Percentiles rank a stretch among this genome's conserved stretches.
phyloP scores from a whole-genome alignment of 2,888 invertebrate species.

The Steinernema carpocapsae region DNA sequence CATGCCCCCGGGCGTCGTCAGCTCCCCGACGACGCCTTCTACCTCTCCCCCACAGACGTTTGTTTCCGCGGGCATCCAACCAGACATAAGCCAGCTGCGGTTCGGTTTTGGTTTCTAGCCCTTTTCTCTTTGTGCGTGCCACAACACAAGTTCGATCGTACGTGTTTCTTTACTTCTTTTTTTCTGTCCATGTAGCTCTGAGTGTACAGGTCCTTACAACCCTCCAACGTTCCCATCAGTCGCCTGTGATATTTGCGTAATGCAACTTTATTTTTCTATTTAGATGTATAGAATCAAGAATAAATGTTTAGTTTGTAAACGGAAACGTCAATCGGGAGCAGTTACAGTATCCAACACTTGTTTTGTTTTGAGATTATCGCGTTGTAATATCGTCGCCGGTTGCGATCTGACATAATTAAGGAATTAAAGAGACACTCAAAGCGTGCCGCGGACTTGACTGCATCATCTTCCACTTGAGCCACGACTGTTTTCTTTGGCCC shows the following conservation, averaged over 20 bases:
- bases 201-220: background rate
- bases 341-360: background rate
- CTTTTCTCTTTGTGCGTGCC: background rate
- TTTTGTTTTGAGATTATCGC: slow-evolving; percentile 1
- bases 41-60: slow-evolving; percentile 21
- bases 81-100: slow-evolving; percentile 14
- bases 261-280: slow-evolving; percentile 1
- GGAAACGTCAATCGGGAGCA: background rate
- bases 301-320: no score
- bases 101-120: no score
- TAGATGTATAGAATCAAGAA: background rate
- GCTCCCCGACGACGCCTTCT: slow-evolving; percentile 11
- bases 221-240: slow-evolving; percentile 6
- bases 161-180: no score
- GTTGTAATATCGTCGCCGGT: slow-evolving; percentile 18
- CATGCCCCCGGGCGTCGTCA: slow-evolving; percentile 1
- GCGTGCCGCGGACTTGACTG: slow-evolving; percentile 18
- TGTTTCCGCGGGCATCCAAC: background rate
- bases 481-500: slow-evolving; percentile 18
- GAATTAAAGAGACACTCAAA: slow-evolving; percentile 32
- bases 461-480: slow-evolving; percentile 24
- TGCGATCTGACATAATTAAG: slow-evolving; percentile 26
- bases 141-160: background rate
- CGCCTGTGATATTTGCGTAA: slow-evolving; percentile 33
- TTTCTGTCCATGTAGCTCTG: background rate